A percentile compares a stretch with the other conserved stretches of the same genome.
Conservation (phyloP, 1,140 invertebrate species). For the Drosophila busckii region DNA sequence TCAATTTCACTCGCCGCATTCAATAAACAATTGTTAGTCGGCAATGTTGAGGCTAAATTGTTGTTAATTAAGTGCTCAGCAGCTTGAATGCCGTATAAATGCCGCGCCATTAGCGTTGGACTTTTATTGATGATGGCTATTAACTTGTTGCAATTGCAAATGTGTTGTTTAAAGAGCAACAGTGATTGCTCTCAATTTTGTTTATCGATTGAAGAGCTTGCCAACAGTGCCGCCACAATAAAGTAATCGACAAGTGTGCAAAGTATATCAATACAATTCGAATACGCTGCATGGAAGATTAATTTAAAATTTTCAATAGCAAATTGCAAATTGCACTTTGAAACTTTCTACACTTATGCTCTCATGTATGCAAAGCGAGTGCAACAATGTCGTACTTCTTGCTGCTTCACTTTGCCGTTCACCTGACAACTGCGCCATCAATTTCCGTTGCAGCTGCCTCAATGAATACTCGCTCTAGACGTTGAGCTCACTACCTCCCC, state of each 20-base stretch:
- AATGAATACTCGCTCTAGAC: conserved; percentile 14
- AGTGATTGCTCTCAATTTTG: too few relatives aligned
- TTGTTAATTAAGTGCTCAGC: conserved; percentile 23
- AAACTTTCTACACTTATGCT: too few relatives aligned
- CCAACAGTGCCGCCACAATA: too few relatives aligned
- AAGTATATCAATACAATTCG: too few relatives aligned
- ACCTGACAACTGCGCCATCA: conserved; percentile 27
- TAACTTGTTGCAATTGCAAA: conserved; percentile 1
- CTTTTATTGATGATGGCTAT: conserved; percentile 22
- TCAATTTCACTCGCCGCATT: conserved; percentile 13
- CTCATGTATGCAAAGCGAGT: too few relatives aligned
- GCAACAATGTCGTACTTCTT: too few relatives aligned
- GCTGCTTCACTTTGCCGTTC: background rate
- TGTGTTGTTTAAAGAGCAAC: too few relatives aligned
- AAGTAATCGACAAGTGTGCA: too few relatives aligned
- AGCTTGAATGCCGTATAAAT: conserved; percentile 23
- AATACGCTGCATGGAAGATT: too few relatives aligned
- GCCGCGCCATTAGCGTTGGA: conserved; percentile 2
- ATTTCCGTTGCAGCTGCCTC: conserved; percentile 38
- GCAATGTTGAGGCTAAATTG: conserved; percentile 30
- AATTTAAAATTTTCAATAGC: too few relatives aligned
- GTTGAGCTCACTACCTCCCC: conserved; percentile 31
- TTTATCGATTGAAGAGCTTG: too few relatives aligned
- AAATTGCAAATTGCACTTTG: too few relatives aligned
- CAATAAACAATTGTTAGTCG: conserved; percentile 33